Conservation (phyloP, 1,140 invertebrate genomes). For the Anagrus nilaparvatae region DNA sequence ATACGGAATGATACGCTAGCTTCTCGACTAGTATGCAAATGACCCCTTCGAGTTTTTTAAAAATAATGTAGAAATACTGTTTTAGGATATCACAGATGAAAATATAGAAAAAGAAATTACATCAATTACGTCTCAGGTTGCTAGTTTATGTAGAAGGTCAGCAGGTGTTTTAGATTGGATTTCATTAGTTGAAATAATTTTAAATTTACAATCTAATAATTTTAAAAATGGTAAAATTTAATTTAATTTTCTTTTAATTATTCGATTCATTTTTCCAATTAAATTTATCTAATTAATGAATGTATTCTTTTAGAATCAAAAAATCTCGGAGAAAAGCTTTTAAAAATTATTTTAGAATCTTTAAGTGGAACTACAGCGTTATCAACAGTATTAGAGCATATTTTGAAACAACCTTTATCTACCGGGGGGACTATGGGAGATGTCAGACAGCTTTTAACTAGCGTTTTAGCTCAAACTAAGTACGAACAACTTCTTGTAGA, state of each 20-base stretch:
- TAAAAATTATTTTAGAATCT: slow-evolving; percentile 36
- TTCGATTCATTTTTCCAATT: neutral
- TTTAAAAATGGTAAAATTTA: slow-evolving; percentile 26
- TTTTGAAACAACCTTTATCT: slow-evolving; percentile 38
- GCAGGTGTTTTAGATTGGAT: slow-evolving; percentile 38
- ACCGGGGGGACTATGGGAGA: slow-evolving; percentile 39
- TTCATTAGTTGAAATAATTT: slow-evolving; percentile 34
- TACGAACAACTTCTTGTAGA: slow-evolving; percentile 40
- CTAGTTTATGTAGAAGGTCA: slow-evolving; percentile 34
- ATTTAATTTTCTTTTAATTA: neutral
- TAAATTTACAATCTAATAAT: slow-evolving; percentile 27
- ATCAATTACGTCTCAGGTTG: slow-evolving; percentile 26
- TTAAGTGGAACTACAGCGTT: slow-evolving; percentile 37
- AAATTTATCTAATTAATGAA: neutral
- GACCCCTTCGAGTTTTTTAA: too few species aligned
- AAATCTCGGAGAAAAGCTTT: slow-evolving; percentile 30
- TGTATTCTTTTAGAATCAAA: slow-evolving; percentile 4
- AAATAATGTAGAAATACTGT: too few species aligned
- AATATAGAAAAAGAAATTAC: slow-evolving; percentile 26
- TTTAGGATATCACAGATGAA: too few species aligned
- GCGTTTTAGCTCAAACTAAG: slow-evolving; percentile 37
- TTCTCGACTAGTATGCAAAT: too few species aligned
- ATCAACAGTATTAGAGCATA: slow-evolving; percentile 36
- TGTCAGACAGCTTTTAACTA: slow-evolving; percentile 34
- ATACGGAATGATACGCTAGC: too few species aligned